Conservation (phyloP, 2,888 invertebrate genomes). For the Trichopria drosophilae region DNA sequence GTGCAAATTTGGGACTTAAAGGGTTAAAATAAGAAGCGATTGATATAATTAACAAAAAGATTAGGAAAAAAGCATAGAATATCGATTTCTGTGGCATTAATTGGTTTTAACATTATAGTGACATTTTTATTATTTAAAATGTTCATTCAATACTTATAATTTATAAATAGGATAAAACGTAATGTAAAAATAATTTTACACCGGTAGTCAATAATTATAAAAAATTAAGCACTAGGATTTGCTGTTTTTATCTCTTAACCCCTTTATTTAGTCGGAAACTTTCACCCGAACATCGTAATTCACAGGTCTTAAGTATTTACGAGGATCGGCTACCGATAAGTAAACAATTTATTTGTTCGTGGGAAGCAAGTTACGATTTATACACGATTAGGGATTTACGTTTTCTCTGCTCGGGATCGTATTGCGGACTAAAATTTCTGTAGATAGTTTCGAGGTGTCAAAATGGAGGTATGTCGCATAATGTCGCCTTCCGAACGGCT, state of each 20-base stretch:
- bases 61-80: too few species aligned
- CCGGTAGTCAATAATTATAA: too few species aligned
- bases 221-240: too few species aligned
- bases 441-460: slow-evolving; percentile 29
- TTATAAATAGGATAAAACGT: background rate
- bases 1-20: too few species aligned
- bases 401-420: slow-evolving; percentile 27
- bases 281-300: slow-evolving; percentile 22
- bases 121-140: background rate
- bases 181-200: background rate
- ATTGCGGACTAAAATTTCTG: slow-evolving; percentile 28
- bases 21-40: too few species aligned
- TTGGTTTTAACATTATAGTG: background rate
- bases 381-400: slow-evolving; percentile 26
- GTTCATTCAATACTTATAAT: background rate
- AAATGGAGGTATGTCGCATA: slow-evolving; percentile 22
- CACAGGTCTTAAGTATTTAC: background rate
- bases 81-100: background rate
- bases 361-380: slow-evolving; percentile 20
- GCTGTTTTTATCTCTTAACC: too few species aligned
- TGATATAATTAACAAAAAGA: too few species aligned
- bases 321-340: slow-evolving; percentile 33
- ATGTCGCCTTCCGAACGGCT: slow-evolving; percentile 19
- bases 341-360: slow-evolving; percentile 31
- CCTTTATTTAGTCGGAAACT: slow-evolving; percentile 21